Base-by-base conservation (phyloP, 1,140 invertebrate species). In the Drosophila hydei region DNA sequence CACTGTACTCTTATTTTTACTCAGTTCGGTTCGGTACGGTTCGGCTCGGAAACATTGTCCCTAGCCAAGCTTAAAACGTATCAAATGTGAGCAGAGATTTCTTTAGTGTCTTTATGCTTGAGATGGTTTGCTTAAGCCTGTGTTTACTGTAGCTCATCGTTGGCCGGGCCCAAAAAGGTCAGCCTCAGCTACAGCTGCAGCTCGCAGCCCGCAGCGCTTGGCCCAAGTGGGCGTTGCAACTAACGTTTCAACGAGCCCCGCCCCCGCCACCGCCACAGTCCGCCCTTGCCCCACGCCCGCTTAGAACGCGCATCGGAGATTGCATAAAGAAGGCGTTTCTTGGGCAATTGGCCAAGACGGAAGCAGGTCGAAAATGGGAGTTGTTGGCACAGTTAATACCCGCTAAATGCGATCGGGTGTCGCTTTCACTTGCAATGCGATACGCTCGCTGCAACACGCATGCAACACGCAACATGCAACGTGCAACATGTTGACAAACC, bases 191-290 rank as follows among this genome's bases (percentile, higher is more conserved):
- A 2, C 16, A 45, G 42, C 11, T 18, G 12, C 27, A 25, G 18
- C 12, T 7, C 42, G 12, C 27, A 25, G 18, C 12, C 12, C 11
- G 14, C n/a, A 30, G 4, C 63, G 48, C 43, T 67, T 42, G 40
- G 47, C 42, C 43, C 40, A 42, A 42, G 79, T 79, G 76, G 80
- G 80, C 80, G 80, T 85, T 65, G 65, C 60, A 77, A 80, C 80
- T 85, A 85, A 85, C 80, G 75, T 74, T 77, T 76, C 68, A 36
- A 12, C 48, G 38, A 36, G 14, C 25, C 14, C 38, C 1, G 12
- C 38, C 8, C 12, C 4, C 3, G 3, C 38, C n/a, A 1, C 16
- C n/a, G 6, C 14, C 38, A n/a, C 38, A 2, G 16, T 4, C 5
- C 38, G 38, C 38, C 38, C 38, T n/a, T n/a, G 38, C 38, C 38